Evolutionary conservation across 2,888 invertebrate genomes (phyloP), one percentile per base, ranked within the genome.

Genomic region (Gerris lacustris): DNA sequence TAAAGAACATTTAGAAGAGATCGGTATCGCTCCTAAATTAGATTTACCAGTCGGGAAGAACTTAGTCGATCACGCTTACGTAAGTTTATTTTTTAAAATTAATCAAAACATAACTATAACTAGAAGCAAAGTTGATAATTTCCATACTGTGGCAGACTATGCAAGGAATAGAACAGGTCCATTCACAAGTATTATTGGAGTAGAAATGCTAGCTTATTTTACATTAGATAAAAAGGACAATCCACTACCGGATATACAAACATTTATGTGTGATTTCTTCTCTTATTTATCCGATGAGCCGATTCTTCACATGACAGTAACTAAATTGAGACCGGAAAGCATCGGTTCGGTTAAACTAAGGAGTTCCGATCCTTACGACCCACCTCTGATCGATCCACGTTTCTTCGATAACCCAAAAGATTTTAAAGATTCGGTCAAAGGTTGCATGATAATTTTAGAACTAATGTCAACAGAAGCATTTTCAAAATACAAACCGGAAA

Each of bases 11-110:
- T 81, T 87, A 6, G 78, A 79, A 47, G 80, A 82, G 70, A 77
- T 82, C 47, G 82, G 83, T 31, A 85, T 86, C 63, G 80, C 82
- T 5, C 82, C 86, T 0, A 77, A 88, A 62, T 80, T 82, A 55
- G 83, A 88, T 77, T 79, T 87, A 62, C 73, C 76, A 6, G 88
- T 88, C 0, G 88, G 88, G 2, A 81, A 82, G 67, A 86, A 86
- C 72, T 80, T 88, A 6, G 86, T 69, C 55, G 69, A 75, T 62
- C 73, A 73, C 44, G 66, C 69, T n/a, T 44, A 66, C 4, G 66
- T 73, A 67, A 18, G 45, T n/a, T 55, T 68, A 9, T 44, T 68
- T 62, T 71, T 68, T 63, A 63, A 45, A 6, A 69, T 70, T n/a
- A 63, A 73, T 64, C 9, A 64, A 64, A 64, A 64, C 17, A 17